Base-by-base conservation (phyloP, 23 tunicate species). In the Oikopleura albicans region DNA sequence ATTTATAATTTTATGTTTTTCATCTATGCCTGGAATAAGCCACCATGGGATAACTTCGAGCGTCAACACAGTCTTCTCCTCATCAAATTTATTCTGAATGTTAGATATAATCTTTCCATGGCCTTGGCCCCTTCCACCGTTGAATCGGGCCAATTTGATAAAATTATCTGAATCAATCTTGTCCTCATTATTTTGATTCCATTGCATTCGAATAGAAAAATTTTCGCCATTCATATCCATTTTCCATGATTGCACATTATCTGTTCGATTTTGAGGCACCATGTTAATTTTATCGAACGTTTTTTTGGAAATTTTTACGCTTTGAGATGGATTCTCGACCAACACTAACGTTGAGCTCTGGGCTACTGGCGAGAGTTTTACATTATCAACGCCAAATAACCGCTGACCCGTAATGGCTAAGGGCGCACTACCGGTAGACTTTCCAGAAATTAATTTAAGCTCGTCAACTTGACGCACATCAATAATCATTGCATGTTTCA, bases 31-130 rank as follows among this genome's bases (percentile, higher is more conserved):
- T 12, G 79, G 79, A 12, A 12, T 71, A 16, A 71, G 33, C 79
- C 79, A 71, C 79, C 79, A 71, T 34, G 79, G 79, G 35, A 71
- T 4, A 29, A 71, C 79, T 71, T 71, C 79, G 34, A 71, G 79
- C 27, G 79, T 31, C 28, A 71, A 37, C 4, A 71, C 79, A 22
- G 27, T 29, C 31, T 71, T 29, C 33, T 71, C 79, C 22, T 49
- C 63, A 12, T 49, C 16, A 49, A 49, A 8, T 49, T 8, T 8
- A 49, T 49, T 49, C 22, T 49, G 63, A 49, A 49, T 49, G 12
- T 49, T 49, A 8, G 63, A 49, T 8, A 49, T 49, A 49, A 49
- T 49, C 22, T 49, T 49, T 49, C 63, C 63, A 22, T 22, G 12
- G 12, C 63, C 63, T 49, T 49, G 63, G 22, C 22, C 22, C 16